phyloP scores from a whole-genome alignment of 2,888 invertebrate genomes.

The Chloroclysta siterata region DNA sequence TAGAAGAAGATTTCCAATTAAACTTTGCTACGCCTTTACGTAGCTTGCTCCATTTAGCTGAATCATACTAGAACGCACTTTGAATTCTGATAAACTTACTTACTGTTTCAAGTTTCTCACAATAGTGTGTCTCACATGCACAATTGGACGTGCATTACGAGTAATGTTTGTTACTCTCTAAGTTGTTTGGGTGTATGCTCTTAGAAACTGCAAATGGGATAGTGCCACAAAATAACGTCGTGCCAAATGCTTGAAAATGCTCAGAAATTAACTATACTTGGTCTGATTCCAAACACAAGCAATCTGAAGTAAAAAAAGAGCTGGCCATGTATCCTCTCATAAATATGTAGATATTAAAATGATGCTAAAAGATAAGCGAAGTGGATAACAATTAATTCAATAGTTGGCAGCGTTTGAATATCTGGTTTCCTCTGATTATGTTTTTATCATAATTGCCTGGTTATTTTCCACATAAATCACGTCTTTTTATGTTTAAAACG shows the following conservation, averaged over 20 bases:
- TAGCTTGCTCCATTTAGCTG: slow-evolving; percentile 27
- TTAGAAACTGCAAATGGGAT: too few species aligned
- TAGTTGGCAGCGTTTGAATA: background rate
- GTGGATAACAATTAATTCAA: background rate
- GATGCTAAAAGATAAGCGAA: too few species aligned
- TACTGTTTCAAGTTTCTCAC: slow-evolving; percentile 8
- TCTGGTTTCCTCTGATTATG: slow-evolving; percentile 20
- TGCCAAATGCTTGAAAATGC: slow-evolving; percentile 6
- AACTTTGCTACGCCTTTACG: slow-evolving; percentile 66
- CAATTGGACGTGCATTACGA: background rate
- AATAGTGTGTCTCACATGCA: background rate
- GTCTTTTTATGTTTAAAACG: slow-evolving; percentile 35
- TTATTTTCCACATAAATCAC: slow-evolving; percentile 29
- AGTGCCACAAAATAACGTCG: background rate
- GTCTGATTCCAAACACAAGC: slow-evolving; percentile 17
- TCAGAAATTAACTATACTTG: background rate
- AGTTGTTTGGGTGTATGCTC: too few species aligned
- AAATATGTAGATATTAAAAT: too few species aligned
- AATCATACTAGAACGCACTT: slow-evolving; percentile 32
- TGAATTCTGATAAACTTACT: slow-evolving; percentile 19
- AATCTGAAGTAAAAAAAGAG: background rate
- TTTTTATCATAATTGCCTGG: slow-evolving; percentile 33
- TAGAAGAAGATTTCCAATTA: slow-evolving; percentile 78
- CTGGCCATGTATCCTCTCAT: background rate
- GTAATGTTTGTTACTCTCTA: background rate